These are phyloP conservation scores for Anseranas semipalmata DNA, from an alignment of 2,113 vertebrate genomes.

Conservation along the genomic window DNA sequence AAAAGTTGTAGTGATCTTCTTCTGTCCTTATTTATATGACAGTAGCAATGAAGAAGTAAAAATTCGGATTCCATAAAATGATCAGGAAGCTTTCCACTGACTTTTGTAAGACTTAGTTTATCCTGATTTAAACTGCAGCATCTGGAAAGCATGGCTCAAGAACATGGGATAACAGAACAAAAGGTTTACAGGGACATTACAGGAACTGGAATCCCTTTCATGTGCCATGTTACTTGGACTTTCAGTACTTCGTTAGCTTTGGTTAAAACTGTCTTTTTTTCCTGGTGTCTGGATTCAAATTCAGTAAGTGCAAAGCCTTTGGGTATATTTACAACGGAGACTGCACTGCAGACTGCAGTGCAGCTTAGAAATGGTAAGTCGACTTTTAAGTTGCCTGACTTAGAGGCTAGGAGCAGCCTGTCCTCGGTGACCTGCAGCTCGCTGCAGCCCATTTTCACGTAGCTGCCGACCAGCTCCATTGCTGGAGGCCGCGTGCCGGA, in stretches of 20 bases:
- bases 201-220: background rate
- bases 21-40: background rate
- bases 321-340: background rate
- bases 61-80: background rate
- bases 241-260: background rate
- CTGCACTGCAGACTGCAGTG: constrained; percentile 67
- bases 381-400: background rate
- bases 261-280: background rate
- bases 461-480: too few relatives aligned
- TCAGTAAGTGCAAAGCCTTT: background rate
- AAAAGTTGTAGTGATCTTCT: background rate
- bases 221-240: background rate
- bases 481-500: too few relatives aligned
- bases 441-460: background rate
- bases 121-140: background rate
- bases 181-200: background rate
- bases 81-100: background rate
- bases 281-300: background rate
- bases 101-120: background rate
- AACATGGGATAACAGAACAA: background rate
- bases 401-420: background rate
- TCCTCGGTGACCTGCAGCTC: background rate
- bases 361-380: background rate
- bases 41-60: background rate
- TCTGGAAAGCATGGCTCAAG: background rate